Evolutionary conservation across 2,888 invertebrate genomes (phyloP), one percentile per base, ranked within the genome.

Genomic region (Trichacis sp.): DNA sequence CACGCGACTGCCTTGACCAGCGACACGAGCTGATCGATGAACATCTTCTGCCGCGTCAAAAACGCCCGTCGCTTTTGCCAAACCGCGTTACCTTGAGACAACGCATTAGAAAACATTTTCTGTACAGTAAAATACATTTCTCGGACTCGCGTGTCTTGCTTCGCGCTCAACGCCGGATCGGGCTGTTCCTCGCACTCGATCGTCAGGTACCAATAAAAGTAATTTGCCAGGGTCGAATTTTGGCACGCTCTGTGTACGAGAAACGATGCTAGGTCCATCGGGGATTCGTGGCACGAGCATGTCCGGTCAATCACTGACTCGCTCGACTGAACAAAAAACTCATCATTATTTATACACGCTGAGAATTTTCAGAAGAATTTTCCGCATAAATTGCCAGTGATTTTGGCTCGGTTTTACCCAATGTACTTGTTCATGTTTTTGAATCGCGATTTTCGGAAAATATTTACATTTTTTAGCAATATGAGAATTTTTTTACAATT

Each of bases 171-270:
- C 20, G 87, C 89, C 6, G 87, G 86, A 80, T 92, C 92, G 18
- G 73, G 73, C 70, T 92, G 92, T 84, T 96, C 95, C 85, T 97
- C 97, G 83, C 96, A 95, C 86, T 98, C 98, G 65, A 97, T 94
- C 61, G 93, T 89, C 70, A 97, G 87, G 86, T 96, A 96, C 99
- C 99, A 99, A 86, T 95, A 98, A 73, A 99, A 92, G 85, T 98
- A 98, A 87, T 98, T 98, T 47, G 97, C 97, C 45, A 99, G 86
- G 12, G 90, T 92, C 49, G 93, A 90, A 88, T 98, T 97, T 77
- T 90, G 89, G 83, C 95, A 93, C 0, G 98, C 96, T 55, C 97
- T 89, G 50, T 90, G 88, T 70, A 98, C 96, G 11, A 98, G 88
- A 87, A 98, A 98, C 50, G 94, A 92, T 0, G 96, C 93, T 48